A percentile compares a stretch with the other conserved stretches of the same genome.
Evolutionary conservation across 1,140 invertebrate species (phyloP).

Genomic region (Trinorchestia longiramus): DNA sequence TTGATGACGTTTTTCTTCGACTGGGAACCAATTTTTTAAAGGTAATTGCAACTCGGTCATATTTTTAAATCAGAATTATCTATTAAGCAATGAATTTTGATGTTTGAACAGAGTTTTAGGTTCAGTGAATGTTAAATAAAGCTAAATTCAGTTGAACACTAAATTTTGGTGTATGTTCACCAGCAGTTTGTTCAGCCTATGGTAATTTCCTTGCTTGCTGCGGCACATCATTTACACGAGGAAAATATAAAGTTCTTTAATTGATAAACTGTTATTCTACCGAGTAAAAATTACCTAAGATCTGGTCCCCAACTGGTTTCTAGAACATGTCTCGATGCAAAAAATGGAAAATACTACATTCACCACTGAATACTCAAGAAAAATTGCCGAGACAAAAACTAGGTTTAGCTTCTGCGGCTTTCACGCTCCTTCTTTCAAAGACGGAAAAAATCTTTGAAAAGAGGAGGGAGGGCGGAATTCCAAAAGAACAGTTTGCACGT

Average conservation of each 20-base stretch:
- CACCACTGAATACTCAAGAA: not conserved
- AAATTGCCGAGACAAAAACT: not conserved
- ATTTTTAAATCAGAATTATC: too few relatives aligned
- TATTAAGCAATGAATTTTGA: too few relatives aligned
- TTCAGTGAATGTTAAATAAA: too few relatives aligned
- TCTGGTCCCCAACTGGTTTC: not conserved
- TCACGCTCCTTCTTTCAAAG: not conserved
- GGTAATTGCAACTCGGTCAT: too few relatives aligned
- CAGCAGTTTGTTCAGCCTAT: too few relatives aligned
- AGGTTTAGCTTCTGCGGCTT: not conserved
- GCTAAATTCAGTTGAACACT: too few relatives aligned
- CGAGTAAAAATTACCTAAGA: not conserved
- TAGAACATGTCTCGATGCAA: not conserved
- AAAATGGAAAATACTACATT: not conserved
- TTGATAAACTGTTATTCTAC: too few relatives aligned
- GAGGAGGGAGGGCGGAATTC: not conserved
- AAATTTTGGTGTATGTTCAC: too few relatives aligned
- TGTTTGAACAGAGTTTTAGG: too few relatives aligned
- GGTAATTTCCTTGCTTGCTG: not conserved
- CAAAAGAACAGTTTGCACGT: not conserved
- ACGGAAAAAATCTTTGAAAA: not conserved
- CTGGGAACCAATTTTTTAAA: too few relatives aligned
- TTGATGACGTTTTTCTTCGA: too few relatives aligned
- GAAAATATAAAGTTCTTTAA: not conserved
- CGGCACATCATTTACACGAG: not conserved